Base-by-base conservation (phyloP, 2,888 invertebrate species). In the Alloscopus bannaensis region DNA sequence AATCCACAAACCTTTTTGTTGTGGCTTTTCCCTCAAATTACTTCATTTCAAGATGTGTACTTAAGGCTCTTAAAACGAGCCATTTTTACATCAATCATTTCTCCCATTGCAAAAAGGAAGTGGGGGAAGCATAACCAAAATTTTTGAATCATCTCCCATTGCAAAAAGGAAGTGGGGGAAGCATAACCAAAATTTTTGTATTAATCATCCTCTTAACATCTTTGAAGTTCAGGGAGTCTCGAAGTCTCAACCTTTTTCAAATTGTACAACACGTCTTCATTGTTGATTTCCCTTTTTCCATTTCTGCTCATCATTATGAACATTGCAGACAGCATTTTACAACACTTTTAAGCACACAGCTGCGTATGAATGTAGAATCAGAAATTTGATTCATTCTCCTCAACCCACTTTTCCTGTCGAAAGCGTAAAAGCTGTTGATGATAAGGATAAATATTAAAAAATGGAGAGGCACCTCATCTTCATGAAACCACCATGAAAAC, bases 371-470 rank as follows among this genome's bases (percentile, higher is more conserved):
- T 2, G 2, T 11, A 24, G n/a, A 47, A 68, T 68, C 52, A 68
- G 20, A 31, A 68, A 20, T 66, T 66, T 40, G 55, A 68, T 68
- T 68, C 60, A 59, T 70, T 70, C 60, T 47, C 29, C 18, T 59
- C 70, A 70, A 59, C 71, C 71, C 71, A 71, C 71, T 71, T 71
- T 71, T 71, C 71, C 71, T 71, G 71, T 71, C 71, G 71, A 71
- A 71, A 60, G 71, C 29, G 31, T 24, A 59, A 47, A 29, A 59
- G 62, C 52, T 16, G 42, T 50, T 52, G n/a, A 57, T 69, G 42
- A 6, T 36, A 50, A 52, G 52, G 20, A 50, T 50, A 18, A 18
- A 47, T 29, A 24, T 36, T 55, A 11, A 31, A 40, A 68, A 55
- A 22, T 55, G 52, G 55, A 24, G 29, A 45, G 40, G 8, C 8